Base-by-base conservation (phyloP, 1,140 invertebrate genomes). In the Megalopta genalis region DNA sequence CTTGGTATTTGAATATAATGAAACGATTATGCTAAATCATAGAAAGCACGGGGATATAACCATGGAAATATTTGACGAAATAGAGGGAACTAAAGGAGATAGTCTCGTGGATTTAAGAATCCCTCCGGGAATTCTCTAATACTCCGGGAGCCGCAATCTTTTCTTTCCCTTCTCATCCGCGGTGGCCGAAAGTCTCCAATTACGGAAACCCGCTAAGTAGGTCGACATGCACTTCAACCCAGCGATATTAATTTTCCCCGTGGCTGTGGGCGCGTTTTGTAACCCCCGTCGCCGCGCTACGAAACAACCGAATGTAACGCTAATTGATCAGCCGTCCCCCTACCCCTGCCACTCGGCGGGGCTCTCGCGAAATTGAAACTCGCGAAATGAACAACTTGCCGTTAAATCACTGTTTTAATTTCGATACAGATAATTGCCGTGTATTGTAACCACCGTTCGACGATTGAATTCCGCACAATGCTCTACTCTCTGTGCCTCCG, bases 181-280 rank as follows among this genome's bases (percentile, higher is more conserved):
- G 6, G 12, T 27, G 14, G 16, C 27, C 62, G 46, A 80, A 74
- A 66, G 63, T 66, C 77, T 74, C 77, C 63, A 74, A 74, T 80
- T 73, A 74, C 71, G 42, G 32, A 67, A 66, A 60, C 32, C 49
- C 37, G 39, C 25, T 60, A 80, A 80, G 77, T 74, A 80, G 71
- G 71, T 74, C 70, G 77, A 64, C 76, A 65, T 37, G 60, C 72
- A 72, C 76, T 78, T 72, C 18, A 32, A 65, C 6, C 60, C 42
- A n/a, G 46, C 60, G 49, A 78, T 78, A 78, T 46, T 78, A 72
- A 72, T 72, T 78, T 72, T 57, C 69, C n/a, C 23, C 1, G 25
- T 52, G 62, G 37, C 37, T 12, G 49, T 32, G 21, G 5, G 16
- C 39, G 23, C 37, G 62, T 72, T 57, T 71, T 72, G 42, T 32